These are phyloP conservation scores for Aphis craccivora DNA, from an alignment of 1,140 invertebrate genomes.

Conservation along the genomic window DNA sequence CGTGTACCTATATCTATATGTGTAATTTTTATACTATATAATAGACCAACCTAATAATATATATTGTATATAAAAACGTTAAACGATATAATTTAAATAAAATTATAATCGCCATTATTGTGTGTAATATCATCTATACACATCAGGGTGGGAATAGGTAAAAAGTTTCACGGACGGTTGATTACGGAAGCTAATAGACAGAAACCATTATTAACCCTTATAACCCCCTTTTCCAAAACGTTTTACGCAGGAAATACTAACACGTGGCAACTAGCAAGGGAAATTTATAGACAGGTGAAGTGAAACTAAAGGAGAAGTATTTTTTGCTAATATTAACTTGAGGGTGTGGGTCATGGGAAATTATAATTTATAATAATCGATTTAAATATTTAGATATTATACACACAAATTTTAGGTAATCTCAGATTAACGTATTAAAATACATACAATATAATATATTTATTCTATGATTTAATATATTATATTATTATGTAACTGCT, in stretches of 20 bases:
- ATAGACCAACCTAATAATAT: neutral
- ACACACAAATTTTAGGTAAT: neutral
- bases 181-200: constrained; percentile 49
- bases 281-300: constrained; percentile 56
- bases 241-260: constrained; percentile 57
- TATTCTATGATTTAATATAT: neutral
- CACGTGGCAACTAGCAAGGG: constrained; percentile 37
- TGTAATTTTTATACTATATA: neutral
- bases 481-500: neutral
- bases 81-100: constrained; percentile 23
- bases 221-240: constrained; percentile 30
- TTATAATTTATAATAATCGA: constrained; percentile 6
- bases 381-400: neutral
- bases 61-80: neutral
- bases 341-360: constrained; percentile 36
- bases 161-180: constrained; percentile 57
- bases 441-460: neutral
- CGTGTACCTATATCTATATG: neutral
- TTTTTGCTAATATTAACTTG: neutral
- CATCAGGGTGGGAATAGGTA: constrained; percentile 39
- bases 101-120: constrained; percentile 16
- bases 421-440: neutral
- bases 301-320: constrained; percentile 40
- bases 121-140: constrained; percentile 23
- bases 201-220: constrained; percentile 49